phyloP scores from a whole-genome alignment of 2,888 invertebrate genomes.

The Cepaea hortensis region DNA sequence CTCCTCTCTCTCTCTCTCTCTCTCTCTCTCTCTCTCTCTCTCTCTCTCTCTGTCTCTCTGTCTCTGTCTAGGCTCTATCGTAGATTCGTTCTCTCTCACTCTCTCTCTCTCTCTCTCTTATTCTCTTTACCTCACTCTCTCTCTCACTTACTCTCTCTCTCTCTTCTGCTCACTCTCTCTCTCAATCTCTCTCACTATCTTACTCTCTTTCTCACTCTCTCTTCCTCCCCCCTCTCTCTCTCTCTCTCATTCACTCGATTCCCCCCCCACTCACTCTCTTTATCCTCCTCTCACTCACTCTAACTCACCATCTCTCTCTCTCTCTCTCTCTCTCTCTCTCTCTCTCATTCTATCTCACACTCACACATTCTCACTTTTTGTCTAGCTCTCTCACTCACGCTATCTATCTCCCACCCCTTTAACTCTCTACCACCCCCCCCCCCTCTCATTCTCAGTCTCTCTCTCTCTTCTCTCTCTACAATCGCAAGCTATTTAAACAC shows the following conservation, averaged over 20 bases:
- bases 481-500: too few relatives aligned
- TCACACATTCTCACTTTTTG: background rate
- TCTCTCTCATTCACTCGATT: too few relatives aligned
- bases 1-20: constrained; percentile 2
- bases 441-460: background rate
- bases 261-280: too few relatives aligned
- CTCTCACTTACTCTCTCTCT: too few relatives aligned
- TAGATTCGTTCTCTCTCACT: background rate
- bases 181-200: too few relatives aligned
- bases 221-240: too few relatives aligned
- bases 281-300: too few relatives aligned
- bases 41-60: background rate
- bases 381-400: background rate
- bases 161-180: too few relatives aligned
- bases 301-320: background rate
- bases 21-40: background rate
- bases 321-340: constrained; percentile 14
- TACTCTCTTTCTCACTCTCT: too few relatives aligned
- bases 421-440: background rate
- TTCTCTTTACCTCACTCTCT: too few relatives aligned
- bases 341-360: constrained; percentile 3
- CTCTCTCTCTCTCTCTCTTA: background rate
- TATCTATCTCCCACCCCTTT: background rate
- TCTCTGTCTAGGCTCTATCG: background rate
- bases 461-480: background rate